A percentile compares a stretch with the other conserved stretches of the same genome.
Evolutionary conservation across 2,113 vertebrate genomes (phyloP).

Genomic region (Callorhinus ursinus): DNA sequence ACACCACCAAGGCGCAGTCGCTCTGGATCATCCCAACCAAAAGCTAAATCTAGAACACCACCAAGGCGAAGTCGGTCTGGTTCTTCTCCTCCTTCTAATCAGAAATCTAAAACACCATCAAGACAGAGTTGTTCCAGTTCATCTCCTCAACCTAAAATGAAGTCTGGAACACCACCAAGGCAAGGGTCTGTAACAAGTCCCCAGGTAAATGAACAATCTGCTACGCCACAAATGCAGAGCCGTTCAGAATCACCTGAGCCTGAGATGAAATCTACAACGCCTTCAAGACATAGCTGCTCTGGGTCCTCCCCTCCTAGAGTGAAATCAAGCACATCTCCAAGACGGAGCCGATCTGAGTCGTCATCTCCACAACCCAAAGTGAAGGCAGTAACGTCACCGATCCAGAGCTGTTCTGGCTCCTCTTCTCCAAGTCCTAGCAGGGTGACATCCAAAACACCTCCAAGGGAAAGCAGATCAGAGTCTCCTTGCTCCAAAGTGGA

Average conservation of each 20-base stretch:
- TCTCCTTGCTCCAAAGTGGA: constrained; percentile 64
- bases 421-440: constrained; percentile 78
- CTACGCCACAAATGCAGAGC: constrained; percentile 63
- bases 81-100: constrained; percentile 68
- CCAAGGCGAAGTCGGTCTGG: constrained; percentile 72
- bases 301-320: constrained; percentile 61
- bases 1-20: constrained; percentile 77
- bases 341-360: constrained; percentile 34
- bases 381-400: constrained; percentile 52
- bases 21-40: constrained; percentile 74
- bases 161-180: constrained; percentile 73
- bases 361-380: constrained; percentile 70
- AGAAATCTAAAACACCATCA: constrained; percentile 75
- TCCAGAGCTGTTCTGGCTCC: constrained; percentile 72
- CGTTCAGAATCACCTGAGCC: constrained; percentile 70
- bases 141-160: constrained; percentile 73
- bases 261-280: constrained; percentile 71
- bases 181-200: constrained; percentile 50
- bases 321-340: constrained; percentile 64
- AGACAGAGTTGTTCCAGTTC: constrained; percentile 65
- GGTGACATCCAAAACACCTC: constrained; percentile 60
- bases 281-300: constrained; percentile 67
- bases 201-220: constrained; percentile 59
- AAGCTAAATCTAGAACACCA: constrained; percentile 74
- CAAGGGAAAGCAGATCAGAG: constrained; percentile 58